Evolutionary conservation across 2,888 invertebrate genomes (phyloP).

Genomic region (Ectemnius continuus): DNA sequence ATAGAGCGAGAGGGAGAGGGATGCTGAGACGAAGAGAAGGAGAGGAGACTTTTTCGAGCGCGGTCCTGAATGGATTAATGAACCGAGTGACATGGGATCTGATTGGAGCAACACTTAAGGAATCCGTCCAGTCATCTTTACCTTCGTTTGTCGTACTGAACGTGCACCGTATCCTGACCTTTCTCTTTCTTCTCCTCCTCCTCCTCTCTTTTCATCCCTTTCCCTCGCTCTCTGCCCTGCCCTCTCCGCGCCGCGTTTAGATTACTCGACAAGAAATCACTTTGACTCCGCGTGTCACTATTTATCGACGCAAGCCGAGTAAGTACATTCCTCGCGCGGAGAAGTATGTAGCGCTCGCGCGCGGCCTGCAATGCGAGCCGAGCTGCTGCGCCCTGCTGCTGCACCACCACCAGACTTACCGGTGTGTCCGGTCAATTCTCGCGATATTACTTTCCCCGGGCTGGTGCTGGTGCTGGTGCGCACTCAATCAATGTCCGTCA

Average conservation of each 20-base stretch:
- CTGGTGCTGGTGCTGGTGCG: conserved; percentile 2
- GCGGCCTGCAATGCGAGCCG: too few species aligned
- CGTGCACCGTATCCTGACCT: conserved; percentile 53
- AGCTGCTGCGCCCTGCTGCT: neutral
- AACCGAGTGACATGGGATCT: conserved; percentile 73
- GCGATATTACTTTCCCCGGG: conserved; percentile 47
- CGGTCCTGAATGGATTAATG: conserved; percentile 66
- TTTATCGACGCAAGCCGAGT: too few species aligned
- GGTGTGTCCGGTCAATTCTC: conserved; percentile 39
- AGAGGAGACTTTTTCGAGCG: conserved; percentile 38
- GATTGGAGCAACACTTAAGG: conserved; percentile 68
- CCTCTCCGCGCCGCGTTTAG: too few species aligned
- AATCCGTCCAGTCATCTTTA: conserved; percentile 66
- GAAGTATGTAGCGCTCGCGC: neutral
- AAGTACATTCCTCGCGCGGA: too few species aligned
- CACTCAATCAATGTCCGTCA: conserved; percentile 52
- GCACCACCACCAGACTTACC: conserved; percentile 17
- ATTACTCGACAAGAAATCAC: too few species aligned
- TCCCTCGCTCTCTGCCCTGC: too few species aligned
- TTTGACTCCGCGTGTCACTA: too few species aligned
- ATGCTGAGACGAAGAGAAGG: too few species aligned
- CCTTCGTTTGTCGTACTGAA: conserved; percentile 59
- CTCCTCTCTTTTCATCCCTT: conserved; percentile 30
- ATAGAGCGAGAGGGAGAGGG: conserved; percentile 48
- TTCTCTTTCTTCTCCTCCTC: conserved; percentile 31